Evolutionary conservation across 2,888 invertebrate species (phyloP).

Genomic region (Megalurothrips usitatus): DNA sequence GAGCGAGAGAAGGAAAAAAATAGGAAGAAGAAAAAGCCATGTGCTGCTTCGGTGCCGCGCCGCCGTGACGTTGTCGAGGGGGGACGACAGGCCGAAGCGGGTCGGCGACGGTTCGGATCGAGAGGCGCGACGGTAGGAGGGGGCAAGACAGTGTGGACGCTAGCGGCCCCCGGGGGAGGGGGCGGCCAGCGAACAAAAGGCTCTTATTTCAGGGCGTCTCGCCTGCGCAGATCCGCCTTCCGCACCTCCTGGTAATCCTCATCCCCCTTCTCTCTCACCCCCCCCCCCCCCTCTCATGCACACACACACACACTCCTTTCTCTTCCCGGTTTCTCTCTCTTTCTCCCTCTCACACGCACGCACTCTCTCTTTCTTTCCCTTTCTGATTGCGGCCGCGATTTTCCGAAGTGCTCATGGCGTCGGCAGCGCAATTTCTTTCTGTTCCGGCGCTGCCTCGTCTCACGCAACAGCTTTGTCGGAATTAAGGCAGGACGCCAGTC

Average conservation of each 20-base stretch:
- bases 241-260: constrained; percentile 19
- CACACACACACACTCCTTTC: no score
- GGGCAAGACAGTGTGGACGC: neutral
- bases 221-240: neutral
- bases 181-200: neutral
- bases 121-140: neutral
- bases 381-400: constrained; percentile 19
- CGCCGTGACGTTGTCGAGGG: no score
- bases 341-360: no score
- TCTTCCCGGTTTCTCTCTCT: no score
- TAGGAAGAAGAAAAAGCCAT: no score
- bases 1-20: no score
- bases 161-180: neutral
- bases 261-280: neutral
- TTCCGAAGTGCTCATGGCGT: neutral
- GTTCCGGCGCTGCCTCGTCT: no score
- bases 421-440: no score
- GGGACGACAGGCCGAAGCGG: neutral
- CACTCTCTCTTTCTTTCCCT: no score
- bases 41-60: no score
- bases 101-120: neutral
- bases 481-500: no score
- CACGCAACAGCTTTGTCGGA: no score
- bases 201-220: constrained; percentile 22
- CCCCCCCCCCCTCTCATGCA: neutral